Evolutionary conservation across 1,140 invertebrate species (phyloP), one percentile per base, ranked within the genome.

Genomic region (Drosophila nannoptera): DNA sequence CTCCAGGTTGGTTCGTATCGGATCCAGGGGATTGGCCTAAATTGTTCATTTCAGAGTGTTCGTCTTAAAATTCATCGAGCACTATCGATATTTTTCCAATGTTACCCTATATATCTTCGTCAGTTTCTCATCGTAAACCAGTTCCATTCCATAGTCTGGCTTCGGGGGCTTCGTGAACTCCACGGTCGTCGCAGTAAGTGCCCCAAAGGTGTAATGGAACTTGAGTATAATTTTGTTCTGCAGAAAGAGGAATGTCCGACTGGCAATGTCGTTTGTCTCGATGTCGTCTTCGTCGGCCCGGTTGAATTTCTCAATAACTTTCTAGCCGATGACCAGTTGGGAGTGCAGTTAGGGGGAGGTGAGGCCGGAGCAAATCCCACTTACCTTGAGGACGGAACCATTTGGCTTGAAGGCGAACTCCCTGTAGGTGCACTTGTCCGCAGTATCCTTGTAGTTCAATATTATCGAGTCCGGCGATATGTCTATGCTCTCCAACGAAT

Each of bases 191-290:
- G 93, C 93, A 0, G 93, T 94, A 1, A 94, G 91, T 62, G 92
- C 92, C n/a, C 92, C 92, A 54, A 92, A 90, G 0, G 91, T 92
- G 65, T 95, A 95, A 81, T 95, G 94, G 84, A 92, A 94, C 54
- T 93, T 90, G 0, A 95, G 63, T 14, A 91, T 88, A 64, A 95
- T 94, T 73, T 93, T 92, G 36, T 93, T 91, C 0, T 92, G 91
- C 31, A 89, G 78, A 3, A 94, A 90, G 49, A 91, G 89, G 74
- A 94, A 95, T 48, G 92, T 92, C 38, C 92, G 91, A n/a, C 92
- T 90, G 12, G 93, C 93, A 14, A 96, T 90, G 60, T 95, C 93
- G 33, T 53, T 80, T 7, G 12, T 22, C 6, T 52, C 63, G n/a
- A 84, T 45, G 14, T 80, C 73, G 55, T 70, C 40, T n/a, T 65